Evolutionary conservation across 1,140 invertebrate genomes (phyloP).

Genomic region (Heliconius hermathena): DNA sequence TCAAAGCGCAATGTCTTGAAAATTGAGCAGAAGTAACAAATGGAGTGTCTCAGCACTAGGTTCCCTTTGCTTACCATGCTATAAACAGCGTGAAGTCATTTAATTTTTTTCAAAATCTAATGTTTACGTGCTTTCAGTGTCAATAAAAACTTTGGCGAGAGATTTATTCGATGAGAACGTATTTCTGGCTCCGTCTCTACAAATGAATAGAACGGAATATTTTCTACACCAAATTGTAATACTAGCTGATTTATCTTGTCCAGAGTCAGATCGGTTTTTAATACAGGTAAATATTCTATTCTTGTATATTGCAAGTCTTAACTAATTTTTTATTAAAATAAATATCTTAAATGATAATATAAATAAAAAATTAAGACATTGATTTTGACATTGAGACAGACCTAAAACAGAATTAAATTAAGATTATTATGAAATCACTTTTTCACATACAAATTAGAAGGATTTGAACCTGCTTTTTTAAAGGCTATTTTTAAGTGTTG

Average conservation of each 20-base stretch:
- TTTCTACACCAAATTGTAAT: slow-evolving; percentile 56
- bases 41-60: background rate
- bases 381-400: too few species aligned
- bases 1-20: background rate
- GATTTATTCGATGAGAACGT: slow-evolving; percentile 43
- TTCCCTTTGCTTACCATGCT: background rate
- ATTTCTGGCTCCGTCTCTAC: slow-evolving; percentile 49
- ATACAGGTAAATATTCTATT: slow-evolving; percentile 32
- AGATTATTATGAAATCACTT: too few species aligned
- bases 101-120: background rate
- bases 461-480: too few species aligned
- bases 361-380: too few species aligned
- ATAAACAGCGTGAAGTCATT: background rate
- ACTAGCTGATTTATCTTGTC: slow-evolving; percentile 58
- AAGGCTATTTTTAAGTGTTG: too few species aligned
- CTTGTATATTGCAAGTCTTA: too few species aligned
- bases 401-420: too few species aligned
- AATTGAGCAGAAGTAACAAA: background rate
- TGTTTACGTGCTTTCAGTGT: slow-evolving; percentile 47
- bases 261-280: slow-evolving; percentile 43
- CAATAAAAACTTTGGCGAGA: slow-evolving; percentile 47
- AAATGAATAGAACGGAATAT: slow-evolving; percentile 53
- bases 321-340: too few species aligned
- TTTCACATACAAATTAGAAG: too few species aligned
- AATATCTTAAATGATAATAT: too few species aligned